Percentiles rank a stretch among this genome's conserved stretches.
These are phyloP conservation scores for Paracanthobrama guichenoti DNA, from an alignment of 2,113 vertebrate species.

Conservation along the genomic window DNA sequence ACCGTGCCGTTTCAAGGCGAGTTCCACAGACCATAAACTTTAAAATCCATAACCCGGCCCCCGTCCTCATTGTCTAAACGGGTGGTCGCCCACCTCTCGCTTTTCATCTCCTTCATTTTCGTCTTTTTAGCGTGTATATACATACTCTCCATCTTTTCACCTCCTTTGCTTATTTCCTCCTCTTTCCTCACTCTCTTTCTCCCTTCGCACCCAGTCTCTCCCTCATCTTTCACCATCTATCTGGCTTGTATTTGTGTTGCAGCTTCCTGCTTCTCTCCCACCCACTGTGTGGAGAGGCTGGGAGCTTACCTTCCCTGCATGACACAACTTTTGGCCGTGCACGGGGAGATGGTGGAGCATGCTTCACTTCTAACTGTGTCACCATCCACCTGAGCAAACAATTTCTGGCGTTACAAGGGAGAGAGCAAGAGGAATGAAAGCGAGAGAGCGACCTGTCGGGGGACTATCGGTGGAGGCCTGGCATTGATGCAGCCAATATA, in stretches of 20 bases:
- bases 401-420: conserved; percentile 69
- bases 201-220: conserved; percentile 23
- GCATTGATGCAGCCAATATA: conserved; percentile 87
- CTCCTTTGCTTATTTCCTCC: conserved; percentile 51
- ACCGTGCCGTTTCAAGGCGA: conserved; percentile 76
- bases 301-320: conserved; percentile 86
- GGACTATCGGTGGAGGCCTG: conserved; percentile 86
- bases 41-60: conserved; percentile 71
- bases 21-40: conserved; percentile 77
- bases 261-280: conserved; percentile 76
- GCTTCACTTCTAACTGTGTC: conserved; percentile 93
- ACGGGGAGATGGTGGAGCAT: conserved; percentile 80
- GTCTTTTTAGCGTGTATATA: conserved; percentile 1
- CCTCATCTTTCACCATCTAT: conserved; percentile 53
- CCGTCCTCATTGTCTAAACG: conserved; percentile 70
- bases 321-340: conserved; percentile 90
- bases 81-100: conserved; percentile 66
- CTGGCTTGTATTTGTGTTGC: conserved; percentile 59
- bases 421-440: conserved; percentile 60
- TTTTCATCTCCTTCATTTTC: conserved; percentile 53
- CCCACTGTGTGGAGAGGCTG: conserved; percentile 76
- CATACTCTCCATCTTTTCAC: conserved; percentile 15
- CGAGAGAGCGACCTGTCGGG: conserved; percentile 60
- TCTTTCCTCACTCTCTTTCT: conserved; percentile 38
- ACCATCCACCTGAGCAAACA: conserved; percentile 99